Base-by-base conservation (phyloP, 2,797 vertebrate species). In the Alca torda region DNA sequence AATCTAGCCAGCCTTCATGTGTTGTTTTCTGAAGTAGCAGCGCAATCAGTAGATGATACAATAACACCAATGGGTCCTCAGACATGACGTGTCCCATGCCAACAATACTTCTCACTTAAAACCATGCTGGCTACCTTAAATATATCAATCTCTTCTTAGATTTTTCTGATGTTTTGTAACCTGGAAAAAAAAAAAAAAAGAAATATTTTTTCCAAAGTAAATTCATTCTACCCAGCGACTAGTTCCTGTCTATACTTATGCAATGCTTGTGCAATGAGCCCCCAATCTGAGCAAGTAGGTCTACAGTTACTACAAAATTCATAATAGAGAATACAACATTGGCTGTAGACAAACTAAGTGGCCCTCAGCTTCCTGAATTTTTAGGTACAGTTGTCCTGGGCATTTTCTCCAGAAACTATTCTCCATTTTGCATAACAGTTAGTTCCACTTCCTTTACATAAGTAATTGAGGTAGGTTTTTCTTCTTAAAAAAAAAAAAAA, bases 21-120 rank as follows among this genome's bases (percentile, higher is more conserved):
- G 65, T 9, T 67, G 59, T 84, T 97, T 92, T 90, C 54, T 84
- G 81, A 92, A 96, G 56, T 8, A 90, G 45, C 31, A 79, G 51
- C 61, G 67, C 67, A 84, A 64, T 91, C 77, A 69, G 67, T 33
- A 70, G 33, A 43, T 78, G 45, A 68, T 57, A 77, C 10, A 74
- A 82, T 74, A 92, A 51, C 23, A 89, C 15, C 60, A 75, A 1
- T 33, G 41, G 17, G 15, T 77, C 92, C 39, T 87, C 69, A 92
- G 53, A 50, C 1, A 1, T 54, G 33, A 60, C 70, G 24, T 61
- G 60, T 80, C 72, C 50, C 54, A 78, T 81, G 50, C 4, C 57
- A 84, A 28, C 33, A 61, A 37, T 31, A 85, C n/a, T 53, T 93
- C 41, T 69, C 63, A 41, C 64, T 72, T 84, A 68, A 89, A 89